Conservation (phyloP, 2,113 vertebrate genomes). For the Cacatua alba region DNA sequence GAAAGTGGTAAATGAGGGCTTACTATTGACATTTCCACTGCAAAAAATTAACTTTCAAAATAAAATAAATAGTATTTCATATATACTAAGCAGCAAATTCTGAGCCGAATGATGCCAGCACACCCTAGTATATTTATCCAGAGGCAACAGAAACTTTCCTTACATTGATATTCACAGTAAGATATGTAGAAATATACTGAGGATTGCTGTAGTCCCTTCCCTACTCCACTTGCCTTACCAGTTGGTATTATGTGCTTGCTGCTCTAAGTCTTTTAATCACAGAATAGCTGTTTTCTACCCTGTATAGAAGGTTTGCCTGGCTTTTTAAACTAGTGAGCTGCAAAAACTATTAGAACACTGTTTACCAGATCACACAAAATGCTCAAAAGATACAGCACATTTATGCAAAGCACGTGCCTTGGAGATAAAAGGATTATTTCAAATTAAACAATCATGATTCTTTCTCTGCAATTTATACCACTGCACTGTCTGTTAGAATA, state of each 20-base stretch:
- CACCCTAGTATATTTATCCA: neutral
- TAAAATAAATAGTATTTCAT: neutral
- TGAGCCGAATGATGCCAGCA: neutral
- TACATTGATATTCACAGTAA: neutral
- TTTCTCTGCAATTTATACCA: neutral
- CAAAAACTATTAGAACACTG: slow-evolving; percentile 49
- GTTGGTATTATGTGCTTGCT: neutral
- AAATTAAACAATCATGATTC: neutral
- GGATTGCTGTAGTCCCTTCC: neutral
- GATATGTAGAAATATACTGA: neutral
- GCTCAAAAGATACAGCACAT: neutral
- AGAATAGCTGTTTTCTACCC: neutral
- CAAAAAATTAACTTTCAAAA: slow-evolving; percentile 2
- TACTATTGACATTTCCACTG: neutral
- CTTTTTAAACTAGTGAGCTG: slow-evolving; percentile 18
- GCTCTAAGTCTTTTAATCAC: neutral
- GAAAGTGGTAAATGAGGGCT: neutral
- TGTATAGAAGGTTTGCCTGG: neutral
- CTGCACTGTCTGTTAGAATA: neutral
- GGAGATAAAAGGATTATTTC: slow-evolving; percentile 24
- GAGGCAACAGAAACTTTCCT: neutral
- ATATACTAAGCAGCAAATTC: neutral
- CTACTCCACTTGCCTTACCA: neutral
- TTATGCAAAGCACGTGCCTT: slow-evolving; percentile 1
- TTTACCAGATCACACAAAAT: slow-evolving; percentile 46